Evolutionary conservation across 2,113 vertebrate genomes (phyloP), one percentile per base, ranked within the genome.

Genomic region (Murina feae): DNA sequence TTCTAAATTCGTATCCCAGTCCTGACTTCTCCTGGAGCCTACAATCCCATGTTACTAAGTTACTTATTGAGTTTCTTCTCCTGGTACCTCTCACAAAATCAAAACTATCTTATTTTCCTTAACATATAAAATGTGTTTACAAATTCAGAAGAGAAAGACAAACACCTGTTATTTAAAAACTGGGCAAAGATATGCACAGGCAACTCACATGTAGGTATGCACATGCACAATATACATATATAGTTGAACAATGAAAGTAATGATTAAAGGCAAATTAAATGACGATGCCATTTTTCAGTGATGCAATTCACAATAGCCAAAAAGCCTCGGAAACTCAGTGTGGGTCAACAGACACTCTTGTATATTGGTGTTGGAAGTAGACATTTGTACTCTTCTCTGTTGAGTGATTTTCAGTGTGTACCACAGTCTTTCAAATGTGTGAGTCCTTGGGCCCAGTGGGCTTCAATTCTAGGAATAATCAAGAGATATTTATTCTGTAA

Each of bases 21-120:
- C 32, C 51, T 89, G 80, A 91, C 90, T 93, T 92, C 37, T 88
- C 82, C 39, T 65, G 42, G 44, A 71, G 74, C 89, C 82, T 76
- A 66, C 47, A 85, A 68, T 80, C 17, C 53, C 85, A 63, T 44
- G 58, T 90, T 90, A 51, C 65, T 92, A 89, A 93, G 76, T 71
- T 71, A 88, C 65, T 87, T 92, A 28, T 6, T 95, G 69, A 80
- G 53, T 88, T 95, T 91, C 72, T 93, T 84, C 30, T 79, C 83
- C 47, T 91, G 42, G 23, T 90, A 87, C 81, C 78, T 88, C 30
- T 81, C 76, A 80, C 80, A 51, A 96, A 94, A 78, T 94, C 44
- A 92, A 91, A 95, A 51, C 6, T 39, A 47, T 87, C 44, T 85
- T 80, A 66, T 81, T 82, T 92, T 80, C 71, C 18, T 84, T 75